Conservation (phyloP, 2,888 invertebrate species). For the Belgica antarctica region DNA sequence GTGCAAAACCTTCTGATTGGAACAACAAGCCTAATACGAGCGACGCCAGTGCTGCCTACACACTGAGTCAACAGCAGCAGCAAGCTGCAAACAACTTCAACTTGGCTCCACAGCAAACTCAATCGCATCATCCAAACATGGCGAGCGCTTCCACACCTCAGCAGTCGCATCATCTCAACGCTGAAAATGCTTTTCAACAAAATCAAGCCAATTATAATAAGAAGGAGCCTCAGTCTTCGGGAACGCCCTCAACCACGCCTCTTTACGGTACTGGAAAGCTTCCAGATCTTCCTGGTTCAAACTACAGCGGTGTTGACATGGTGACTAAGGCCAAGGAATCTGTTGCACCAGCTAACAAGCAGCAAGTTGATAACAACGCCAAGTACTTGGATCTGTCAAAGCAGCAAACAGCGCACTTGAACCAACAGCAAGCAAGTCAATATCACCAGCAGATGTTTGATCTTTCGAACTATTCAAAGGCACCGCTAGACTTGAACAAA, state of each 20-base stretch:
- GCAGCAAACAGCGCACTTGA: conserved; percentile 46
- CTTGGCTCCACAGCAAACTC: background rate
- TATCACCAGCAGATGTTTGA: conserved; percentile 51
- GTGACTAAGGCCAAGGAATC: background rate
- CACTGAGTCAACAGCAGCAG: conserved; percentile 30
- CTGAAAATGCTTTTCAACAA: background rate
- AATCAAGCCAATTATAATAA: background rate
- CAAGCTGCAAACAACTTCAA: too few species aligned
- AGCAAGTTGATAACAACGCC: background rate
- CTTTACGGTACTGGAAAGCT: background rate
- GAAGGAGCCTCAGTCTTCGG: conserved; percentile 46
- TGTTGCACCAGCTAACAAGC: background rate
- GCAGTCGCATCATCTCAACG: background rate
- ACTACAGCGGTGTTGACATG: background rate
- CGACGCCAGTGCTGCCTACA: conserved; percentile 13
- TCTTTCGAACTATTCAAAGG: conserved; percentile 51
- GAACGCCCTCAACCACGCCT: conserved; percentile 46
- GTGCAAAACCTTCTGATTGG: conserved; percentile 6
- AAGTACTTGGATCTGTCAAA: conserved; percentile 39
- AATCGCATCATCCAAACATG: background rate
- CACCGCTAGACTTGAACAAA: conserved; percentile 51
- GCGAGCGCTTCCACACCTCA: background rate
- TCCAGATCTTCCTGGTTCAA: background rate
- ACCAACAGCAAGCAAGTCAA: conserved; percentile 41
- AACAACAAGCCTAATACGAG: conserved; percentile 33